Conservation (phyloP, 2,797 vertebrate genomes). For the Chrysolophus pictus region DNA sequence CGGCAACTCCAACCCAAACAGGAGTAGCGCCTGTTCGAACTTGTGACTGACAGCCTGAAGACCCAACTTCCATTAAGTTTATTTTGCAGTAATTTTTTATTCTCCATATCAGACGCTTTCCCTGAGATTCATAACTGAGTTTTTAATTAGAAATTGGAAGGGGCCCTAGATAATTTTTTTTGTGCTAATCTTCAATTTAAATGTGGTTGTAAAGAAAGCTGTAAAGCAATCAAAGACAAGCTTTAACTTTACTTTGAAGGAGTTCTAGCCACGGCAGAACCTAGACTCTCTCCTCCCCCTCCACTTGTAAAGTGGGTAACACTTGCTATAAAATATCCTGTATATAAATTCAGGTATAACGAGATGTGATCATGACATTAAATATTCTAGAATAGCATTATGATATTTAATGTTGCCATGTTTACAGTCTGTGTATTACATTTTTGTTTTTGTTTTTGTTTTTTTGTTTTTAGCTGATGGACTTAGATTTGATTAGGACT, state of each 20-base stretch:
- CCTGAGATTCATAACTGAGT: constrained; percentile 76
- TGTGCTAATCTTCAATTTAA: constrained; percentile 77
- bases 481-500: constrained; percentile 78
- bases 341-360: constrained; percentile 81
- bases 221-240: constrained; percentile 83
- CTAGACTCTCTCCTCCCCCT: constrained; percentile 59
- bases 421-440: constrained; percentile 80
- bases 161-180: constrained; percentile 75
- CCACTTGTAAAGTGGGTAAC: constrained; percentile 74
- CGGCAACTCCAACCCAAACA: constrained; percentile 93
- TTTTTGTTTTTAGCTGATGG: constrained; percentile 69
- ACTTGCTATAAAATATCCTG: constrained; percentile 75
- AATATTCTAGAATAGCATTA: constrained; percentile 82
- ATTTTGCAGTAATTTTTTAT: constrained; percentile 90
- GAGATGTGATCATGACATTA: constrained; percentile 80
- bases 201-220: constrained; percentile 70
- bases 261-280: constrained; percentile 77
- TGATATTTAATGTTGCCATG: constrained; percentile 81
- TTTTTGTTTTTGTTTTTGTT: constrained; percentile 33
- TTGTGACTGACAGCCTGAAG: constrained; percentile 89
- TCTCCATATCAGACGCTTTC: constrained; percentile 80
- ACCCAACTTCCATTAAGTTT: constrained; percentile 96
- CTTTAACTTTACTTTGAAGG: constrained; percentile 85
- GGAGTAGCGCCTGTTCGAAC: constrained; percentile 89
- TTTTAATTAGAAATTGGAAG: constrained; percentile 77